These are phyloP conservation scores for Drosophila paramelanica DNA, from an alignment of 2,888 invertebrate genomes.

Conservation along the genomic window DNA sequence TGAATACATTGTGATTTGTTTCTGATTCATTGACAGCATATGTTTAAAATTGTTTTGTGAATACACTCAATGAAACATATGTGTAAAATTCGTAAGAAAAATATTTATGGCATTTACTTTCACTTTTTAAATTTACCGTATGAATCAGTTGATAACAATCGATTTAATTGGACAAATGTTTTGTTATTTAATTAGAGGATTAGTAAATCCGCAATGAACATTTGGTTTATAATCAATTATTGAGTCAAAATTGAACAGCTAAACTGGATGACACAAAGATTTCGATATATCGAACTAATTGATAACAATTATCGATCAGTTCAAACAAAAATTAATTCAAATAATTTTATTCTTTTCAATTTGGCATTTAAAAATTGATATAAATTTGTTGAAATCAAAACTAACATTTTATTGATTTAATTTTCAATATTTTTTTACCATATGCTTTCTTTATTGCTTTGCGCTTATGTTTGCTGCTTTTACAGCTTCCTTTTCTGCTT, in stretches of 20 bases:
- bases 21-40: neutral
- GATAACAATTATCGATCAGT: no score
- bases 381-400: no score
- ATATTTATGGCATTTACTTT: constrained; percentile 1
- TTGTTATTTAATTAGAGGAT: neutral
- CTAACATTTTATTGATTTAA: neutral
- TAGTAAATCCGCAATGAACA: neutral
- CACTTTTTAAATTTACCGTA: neutral
- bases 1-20: neutral
- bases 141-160: constrained; percentile 1
- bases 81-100: neutral
- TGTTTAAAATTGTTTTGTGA: neutral
- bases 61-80: neutral
- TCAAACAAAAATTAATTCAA: no score
- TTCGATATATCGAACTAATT: no score
- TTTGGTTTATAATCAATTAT: neutral
- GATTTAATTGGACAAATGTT: constrained; percentile 5
- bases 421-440: neutral
- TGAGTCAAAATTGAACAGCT: neutral
- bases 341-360: no score
- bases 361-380: no score
- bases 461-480: neutral
- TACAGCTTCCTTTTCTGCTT: constrained; percentile 3
- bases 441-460: neutral
- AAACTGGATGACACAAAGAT: no score